A percentile compares a stretch with the other conserved stretches of the same genome.
Evolutionary conservation across 2,888 invertebrate genomes (phyloP).

Genomic region (Tenthredo notha): DNA sequence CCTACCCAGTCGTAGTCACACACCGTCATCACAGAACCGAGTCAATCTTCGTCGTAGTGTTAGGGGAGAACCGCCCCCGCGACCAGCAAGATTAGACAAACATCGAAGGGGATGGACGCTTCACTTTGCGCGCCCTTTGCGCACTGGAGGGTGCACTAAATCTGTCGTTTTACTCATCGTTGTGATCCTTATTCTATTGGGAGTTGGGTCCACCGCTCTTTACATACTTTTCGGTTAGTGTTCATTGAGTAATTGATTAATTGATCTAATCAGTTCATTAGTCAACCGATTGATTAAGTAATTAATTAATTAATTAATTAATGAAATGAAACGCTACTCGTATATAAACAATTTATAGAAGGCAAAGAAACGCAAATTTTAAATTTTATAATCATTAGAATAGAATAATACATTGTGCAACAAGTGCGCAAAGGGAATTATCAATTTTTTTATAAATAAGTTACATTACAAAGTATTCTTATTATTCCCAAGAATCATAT

Average conservation of each 20-base stretch:
- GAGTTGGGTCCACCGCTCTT: conserved; percentile 73
- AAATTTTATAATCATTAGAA: too few relatives aligned
- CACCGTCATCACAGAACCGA: conserved; percentile 74
- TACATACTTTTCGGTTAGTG: conserved; percentile 74
- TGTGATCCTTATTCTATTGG: conserved; percentile 70
- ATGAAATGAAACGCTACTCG: too few relatives aligned
- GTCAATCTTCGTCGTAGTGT: conserved; percentile 73
- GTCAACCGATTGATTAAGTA: not conserved
- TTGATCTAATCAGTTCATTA: not conserved
- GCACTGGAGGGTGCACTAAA: conserved; percentile 70
- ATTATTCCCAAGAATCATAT: not conserved
- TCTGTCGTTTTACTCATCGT: conserved; percentile 70
- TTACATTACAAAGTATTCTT: not conserved
- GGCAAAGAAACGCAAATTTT: too few relatives aligned
- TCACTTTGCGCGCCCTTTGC: conserved; percentile 71
- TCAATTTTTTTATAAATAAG: too few relatives aligned
- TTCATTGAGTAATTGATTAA: not conserved
- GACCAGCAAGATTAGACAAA: conserved; percentile 73
- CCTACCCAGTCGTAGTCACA: conserved; percentile 71
- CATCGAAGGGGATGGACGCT: conserved; percentile 75
- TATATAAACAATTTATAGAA: too few relatives aligned
- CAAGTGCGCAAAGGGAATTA: too few relatives aligned
- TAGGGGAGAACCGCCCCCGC: conserved; percentile 74
- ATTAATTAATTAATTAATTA: not conserved
- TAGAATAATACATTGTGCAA: not conserved